Percentiles rank a stretch among this genome's conserved stretches.
Evolutionary conservation across 2,797 vertebrate genomes (phyloP).

Genomic region (Chelon auratus): DNA sequence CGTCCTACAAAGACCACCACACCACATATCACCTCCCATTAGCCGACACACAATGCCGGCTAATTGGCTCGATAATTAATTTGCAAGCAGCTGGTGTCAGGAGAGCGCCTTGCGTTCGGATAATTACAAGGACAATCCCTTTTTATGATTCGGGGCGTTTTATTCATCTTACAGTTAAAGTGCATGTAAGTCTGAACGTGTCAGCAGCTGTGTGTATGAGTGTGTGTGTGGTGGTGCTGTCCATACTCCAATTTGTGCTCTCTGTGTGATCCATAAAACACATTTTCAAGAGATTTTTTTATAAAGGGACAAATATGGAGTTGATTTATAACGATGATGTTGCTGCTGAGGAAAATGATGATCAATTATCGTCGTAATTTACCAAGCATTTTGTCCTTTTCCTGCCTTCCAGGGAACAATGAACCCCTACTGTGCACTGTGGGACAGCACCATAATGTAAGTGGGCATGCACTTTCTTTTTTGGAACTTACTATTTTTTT

Average conservation of each 20-base stretch:
- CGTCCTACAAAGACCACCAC: conserved; percentile 49
- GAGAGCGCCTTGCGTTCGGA: conserved; percentile 53
- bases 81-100: conserved; percentile 64
- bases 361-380: conserved; percentile 39
- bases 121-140: conserved; percentile 77
- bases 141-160: conserved; percentile 71
- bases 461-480: conserved; percentile 73
- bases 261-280: conserved; percentile 20
- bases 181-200: conserved; percentile 45
- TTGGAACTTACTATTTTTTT: neutral
- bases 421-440: conserved; percentile 97
- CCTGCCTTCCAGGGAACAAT: conserved; percentile 90
- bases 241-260: conserved; percentile 14
- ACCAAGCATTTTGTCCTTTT: conserved; percentile 66
- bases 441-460: conserved; percentile 97
- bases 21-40: conserved; percentile 60
- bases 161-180: conserved; percentile 66
- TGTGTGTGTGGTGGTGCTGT: conserved; percentile 2
- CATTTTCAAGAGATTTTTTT: conserved; percentile 16
- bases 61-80: conserved; percentile 84
- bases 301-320: conserved; percentile 43
- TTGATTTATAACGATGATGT: conserved; percentile 47
- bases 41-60: conserved; percentile 70
- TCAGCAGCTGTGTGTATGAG: conserved; percentile 35
- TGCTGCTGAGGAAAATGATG: conserved; percentile 38